Conservation (phyloP, 2,797 vertebrate species). For the Heterohyrax brucei region DNA sequence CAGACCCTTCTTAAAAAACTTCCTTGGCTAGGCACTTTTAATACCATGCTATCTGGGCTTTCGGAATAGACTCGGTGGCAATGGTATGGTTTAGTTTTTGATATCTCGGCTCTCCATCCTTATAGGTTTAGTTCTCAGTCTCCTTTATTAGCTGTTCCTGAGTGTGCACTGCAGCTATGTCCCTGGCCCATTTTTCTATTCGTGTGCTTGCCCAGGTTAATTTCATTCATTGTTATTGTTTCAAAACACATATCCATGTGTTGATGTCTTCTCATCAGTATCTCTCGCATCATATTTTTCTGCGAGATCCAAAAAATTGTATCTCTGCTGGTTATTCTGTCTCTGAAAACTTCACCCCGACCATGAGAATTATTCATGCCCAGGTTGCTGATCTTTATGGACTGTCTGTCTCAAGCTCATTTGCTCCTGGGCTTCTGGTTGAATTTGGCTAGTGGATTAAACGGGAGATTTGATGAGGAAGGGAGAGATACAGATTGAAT, state of each 20-base stretch:
- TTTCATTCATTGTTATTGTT: not conserved
- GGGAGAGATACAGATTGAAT: not conserved
- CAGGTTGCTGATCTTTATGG: no score
- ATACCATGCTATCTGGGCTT: not conserved
- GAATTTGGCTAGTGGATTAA: not conserved
- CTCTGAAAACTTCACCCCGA: no score
- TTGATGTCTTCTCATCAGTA: not conserved
- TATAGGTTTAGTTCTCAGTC: not conserved
- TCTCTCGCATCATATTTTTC: not conserved
- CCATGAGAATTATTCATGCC: no score
- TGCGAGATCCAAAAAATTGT: not conserved
- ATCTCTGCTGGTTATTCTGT: no score
- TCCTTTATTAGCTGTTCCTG: not conserved
- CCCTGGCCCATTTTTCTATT: not conserved
- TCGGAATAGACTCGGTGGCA: no score
- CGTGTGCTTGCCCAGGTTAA: not conserved
- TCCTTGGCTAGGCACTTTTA: not conserved
- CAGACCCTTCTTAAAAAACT: not conserved
- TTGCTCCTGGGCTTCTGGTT: not conserved
- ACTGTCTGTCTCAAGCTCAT: not conserved
- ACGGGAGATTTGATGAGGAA: not conserved
- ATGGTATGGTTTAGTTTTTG: no score
- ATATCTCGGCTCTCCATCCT: not conserved
- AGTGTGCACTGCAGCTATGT: not conserved
- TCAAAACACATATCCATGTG: not conserved